Evolutionary conservation across 2,888 invertebrate species (phyloP), one percentile per base, ranked within the genome.

Genomic region (Eretmocerus hayati): DNA sequence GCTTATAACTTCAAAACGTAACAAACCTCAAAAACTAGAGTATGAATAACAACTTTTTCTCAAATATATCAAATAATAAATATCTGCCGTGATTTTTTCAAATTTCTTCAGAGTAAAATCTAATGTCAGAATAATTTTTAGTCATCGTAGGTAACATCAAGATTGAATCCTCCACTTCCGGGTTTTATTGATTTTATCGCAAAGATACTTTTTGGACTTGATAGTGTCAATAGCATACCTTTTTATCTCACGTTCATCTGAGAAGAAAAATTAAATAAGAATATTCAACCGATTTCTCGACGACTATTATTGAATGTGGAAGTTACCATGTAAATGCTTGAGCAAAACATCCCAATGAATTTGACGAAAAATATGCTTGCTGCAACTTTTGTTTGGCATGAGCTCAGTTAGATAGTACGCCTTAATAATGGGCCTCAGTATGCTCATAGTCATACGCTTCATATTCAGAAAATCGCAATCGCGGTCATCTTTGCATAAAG

Each of bases 311-410:
- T 1, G 11, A 9, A 6, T 26, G 26, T 26, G 11, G 19, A 4
- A 19, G 18, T 46, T 42, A 46, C 45, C 42, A 4, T 23, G 30
- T 35, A 46, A 32, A 11, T 33, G 31, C 3, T 38, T 42, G 2
- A 16, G 19, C 6, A 38, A 33, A 36, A 42, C 38, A 18, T 50
- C 45, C 3, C 2, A 4, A 5, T 42, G 23, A 20, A 50, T 32
- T 2, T 16, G 23, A 21, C n/a, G 18, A 20, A 37, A 38, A 21
- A 50, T 30, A 20, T 38, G 11, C 16, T 32, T 42, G 16, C 38
- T 42, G 36, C 13, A 18, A 15, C 4, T 11, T 20, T 23, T 9
- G 16, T 46, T 21, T 5, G 45, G 37, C 22, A 50, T 42, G 13
- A 26, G 42, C 5, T 9, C n/a, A 19, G 11, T 32, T 23, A 19